A percentile compares a stretch with the other conserved stretches of the same genome.
phyloP scores from a whole-genome alignment of 2,113 vertebrate genomes.

The Myrmecophaga tridactyla region DNA sequence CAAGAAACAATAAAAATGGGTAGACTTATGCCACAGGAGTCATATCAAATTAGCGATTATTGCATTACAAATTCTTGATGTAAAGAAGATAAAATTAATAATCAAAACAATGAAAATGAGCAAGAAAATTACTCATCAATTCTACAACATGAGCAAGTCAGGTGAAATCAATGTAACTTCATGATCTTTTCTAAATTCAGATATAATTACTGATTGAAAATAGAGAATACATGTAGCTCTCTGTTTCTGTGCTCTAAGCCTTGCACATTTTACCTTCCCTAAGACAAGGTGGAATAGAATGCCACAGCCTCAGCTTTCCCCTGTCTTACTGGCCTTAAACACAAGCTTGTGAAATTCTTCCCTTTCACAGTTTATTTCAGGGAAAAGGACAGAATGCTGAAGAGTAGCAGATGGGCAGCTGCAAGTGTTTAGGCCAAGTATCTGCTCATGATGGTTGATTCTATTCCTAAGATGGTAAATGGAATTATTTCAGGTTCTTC shows the following conservation, averaged over 20 bases:
- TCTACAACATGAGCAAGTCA: neutral
- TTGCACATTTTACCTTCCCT: neutral
- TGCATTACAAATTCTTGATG: neutral
- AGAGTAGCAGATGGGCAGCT: neutral
- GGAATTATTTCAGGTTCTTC: neutral
- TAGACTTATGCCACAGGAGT: neutral
- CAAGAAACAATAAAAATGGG: neutral
- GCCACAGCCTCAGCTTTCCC: neutral
- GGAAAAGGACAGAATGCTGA: neutral
- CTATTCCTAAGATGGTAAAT: neutral
- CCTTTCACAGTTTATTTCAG: neutral
- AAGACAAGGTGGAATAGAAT: neutral
- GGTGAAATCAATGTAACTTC: neutral
- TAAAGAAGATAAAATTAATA: neutral
- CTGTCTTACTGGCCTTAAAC: neutral
- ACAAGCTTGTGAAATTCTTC: neutral
- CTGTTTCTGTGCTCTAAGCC: neutral
- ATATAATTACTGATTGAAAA: neutral
- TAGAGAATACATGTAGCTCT: neutral
- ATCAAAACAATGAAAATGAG: slow-evolving; percentile 19
- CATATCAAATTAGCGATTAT: neutral
- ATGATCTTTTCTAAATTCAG: neutral
- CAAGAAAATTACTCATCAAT: neutral
- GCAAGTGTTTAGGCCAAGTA: neutral
- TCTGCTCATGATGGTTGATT: neutral